Evolutionary conservation across 2,113 vertebrate genomes (phyloP), one percentile per base, ranked within the genome.

Genomic region (Rhombomys opimus): DNA sequence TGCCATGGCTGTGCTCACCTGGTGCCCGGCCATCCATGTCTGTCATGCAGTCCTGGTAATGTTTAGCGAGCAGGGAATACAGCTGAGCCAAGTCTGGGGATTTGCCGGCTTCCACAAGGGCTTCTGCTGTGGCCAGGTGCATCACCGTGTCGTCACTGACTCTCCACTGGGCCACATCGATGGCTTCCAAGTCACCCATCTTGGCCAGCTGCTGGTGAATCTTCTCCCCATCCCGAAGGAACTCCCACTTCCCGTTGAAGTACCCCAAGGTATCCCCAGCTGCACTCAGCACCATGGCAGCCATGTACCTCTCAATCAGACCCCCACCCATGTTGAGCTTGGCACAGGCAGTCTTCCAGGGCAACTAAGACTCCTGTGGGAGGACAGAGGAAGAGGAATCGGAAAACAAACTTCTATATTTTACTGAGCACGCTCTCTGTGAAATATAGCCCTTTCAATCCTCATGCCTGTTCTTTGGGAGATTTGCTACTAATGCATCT

Each of bases 61-160:
- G 97, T 95, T 90, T 97, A n/a, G 99, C 99, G 63, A 99, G 91
- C n/a, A 98, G 91, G 2, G 96, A 82, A 95, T 98, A 99, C 32
- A 99, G 97, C 5, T 15, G 75, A 0, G 59, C 13, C 54, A 98
- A 93, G 2, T 57, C 67, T 1, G 94, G 54, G 0, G 87, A 80
- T 23, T 94, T 94, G 12, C 98, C 98, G 0, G 98, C 98, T 95
- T 98, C 97, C 77, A 98, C 76, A 84, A 99, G 97, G 10, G 99
- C 99, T 88, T 99, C 98, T 0, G 99, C 99, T 0, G 99, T 99
- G n/a, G 99, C 99, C 96, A 99, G 93, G 93, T 99, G 99, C 99
- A 99, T 99, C 73, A 99, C 98, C 0, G 99, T 99, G n/a, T 99
- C 99, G 57, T 99, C 99, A 0, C 99, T 99, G 87, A 99, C 98